Evolutionary conservation across 2,888 invertebrate species (phyloP).

Genomic region (Euzetes globulus): DNA sequence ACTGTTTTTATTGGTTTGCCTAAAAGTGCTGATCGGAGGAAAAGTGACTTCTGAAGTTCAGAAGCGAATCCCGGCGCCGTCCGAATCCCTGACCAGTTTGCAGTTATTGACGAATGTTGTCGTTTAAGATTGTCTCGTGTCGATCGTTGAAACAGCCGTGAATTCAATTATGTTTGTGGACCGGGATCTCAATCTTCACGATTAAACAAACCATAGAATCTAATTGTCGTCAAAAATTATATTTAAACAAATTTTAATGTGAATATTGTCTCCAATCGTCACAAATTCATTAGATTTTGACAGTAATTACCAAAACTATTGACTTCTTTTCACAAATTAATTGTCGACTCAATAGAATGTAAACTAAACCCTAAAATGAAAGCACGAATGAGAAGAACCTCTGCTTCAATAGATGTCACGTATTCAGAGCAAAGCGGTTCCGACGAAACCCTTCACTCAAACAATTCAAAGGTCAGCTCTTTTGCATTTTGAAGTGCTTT

Average conservation of each 20-base stretch:
- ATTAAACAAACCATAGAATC: not conserved
- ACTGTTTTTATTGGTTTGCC: not conserved
- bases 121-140: slow-evolving; percentile 14
- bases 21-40: not conserved
- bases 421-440: slow-evolving; percentile 28
- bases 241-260: too few species aligned
- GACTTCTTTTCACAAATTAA: too few species aligned
- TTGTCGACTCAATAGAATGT: not conserved
- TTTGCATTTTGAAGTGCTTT: not conserved
- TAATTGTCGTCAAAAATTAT: too few species aligned
- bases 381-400: slow-evolving; percentile 33
- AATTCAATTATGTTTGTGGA: slow-evolving; percentile 24
- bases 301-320: too few species aligned
- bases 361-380: slow-evolving; percentile 10
- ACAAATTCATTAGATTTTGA: too few species aligned
- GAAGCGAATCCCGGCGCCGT: not conserved
- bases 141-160: slow-evolving; percentile 23
- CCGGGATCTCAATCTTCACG: slow-evolving; percentile 18
- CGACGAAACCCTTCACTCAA: slow-evolving; percentile 28
- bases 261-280: too few species aligned
- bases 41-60: not conserved
- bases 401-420: slow-evolving; percentile 30
- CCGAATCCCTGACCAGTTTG: not conserved
- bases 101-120: slow-evolving; percentile 4
- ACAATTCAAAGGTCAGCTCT: slow-evolving; percentile 33